Percentiles rank a stretch among this genome's conserved stretches.
Conservation (phyloP, 1,140 invertebrate species). For the Drosophila arizonae region DNA sequence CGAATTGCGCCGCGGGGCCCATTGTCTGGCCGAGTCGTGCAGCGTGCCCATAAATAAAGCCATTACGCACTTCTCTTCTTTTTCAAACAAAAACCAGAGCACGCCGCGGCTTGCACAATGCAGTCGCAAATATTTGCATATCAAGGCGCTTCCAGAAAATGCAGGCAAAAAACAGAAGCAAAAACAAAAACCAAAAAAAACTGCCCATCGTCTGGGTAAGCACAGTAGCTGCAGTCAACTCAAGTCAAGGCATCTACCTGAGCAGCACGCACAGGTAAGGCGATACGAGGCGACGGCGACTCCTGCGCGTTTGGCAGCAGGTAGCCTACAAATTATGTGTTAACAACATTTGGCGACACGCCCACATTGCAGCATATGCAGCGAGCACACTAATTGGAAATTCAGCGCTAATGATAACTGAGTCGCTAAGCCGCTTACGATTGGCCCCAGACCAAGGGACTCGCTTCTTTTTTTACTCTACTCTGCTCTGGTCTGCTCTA, state of each 20-base stretch:
- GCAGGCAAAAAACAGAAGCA: conserved; percentile 10
- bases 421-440: conserved; percentile 24
- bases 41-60: conserved; percentile 68
- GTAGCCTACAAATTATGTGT: conserved; percentile 70
- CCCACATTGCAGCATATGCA: conserved; percentile 26
- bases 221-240: conserved; percentile 32
- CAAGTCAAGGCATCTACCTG: background rate
- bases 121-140: conserved; percentile 70
- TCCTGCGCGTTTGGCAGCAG: conserved; percentile 10
- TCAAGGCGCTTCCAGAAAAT: conserved; percentile 21
- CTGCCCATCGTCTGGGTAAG: conserved; percentile 25
- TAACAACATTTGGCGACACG: conserved; percentile 70
- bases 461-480: background rate
- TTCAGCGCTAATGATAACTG: conserved; percentile 70
- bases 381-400: conserved; percentile 48
- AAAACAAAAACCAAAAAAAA: conserved; percentile 9
- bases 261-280: conserved; percentile 30
- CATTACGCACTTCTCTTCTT: conserved; percentile 61
- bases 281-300: conserved; percentile 18
- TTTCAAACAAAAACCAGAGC: conserved; percentile 33
- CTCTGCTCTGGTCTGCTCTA: background rate
- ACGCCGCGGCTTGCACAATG: conserved; percentile 27
- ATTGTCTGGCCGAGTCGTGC: conserved; percentile 47
- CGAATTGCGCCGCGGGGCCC: conserved; percentile 36
- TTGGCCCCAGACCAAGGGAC: background rate